Evolutionary conservation across 2,113 vertebrate genomes (phyloP).

Genomic region (Excalfactoria chinensis): DNA sequence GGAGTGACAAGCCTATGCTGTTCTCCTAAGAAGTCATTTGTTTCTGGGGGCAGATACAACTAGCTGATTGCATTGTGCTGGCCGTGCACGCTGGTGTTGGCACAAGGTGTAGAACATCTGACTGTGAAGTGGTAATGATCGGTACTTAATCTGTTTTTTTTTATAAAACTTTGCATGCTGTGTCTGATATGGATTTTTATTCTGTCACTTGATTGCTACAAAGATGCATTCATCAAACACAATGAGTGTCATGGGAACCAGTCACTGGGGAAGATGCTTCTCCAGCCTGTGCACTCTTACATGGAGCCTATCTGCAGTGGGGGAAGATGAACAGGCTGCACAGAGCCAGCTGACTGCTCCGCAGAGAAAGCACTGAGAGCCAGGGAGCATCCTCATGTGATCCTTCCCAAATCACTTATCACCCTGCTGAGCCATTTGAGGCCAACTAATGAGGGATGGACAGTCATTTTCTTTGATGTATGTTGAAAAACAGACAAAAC

Average conservation of each 20-base stretch:
- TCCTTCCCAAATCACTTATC: background rate
- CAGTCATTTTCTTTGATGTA: background rate
- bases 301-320: background rate
- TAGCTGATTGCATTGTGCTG: slow-evolving; percentile 36
- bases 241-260: background rate
- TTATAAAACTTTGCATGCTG: background rate
- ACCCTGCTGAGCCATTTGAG: background rate
- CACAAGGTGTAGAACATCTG: background rate
- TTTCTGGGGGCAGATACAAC: background rate
- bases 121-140: slow-evolving; percentile 15
- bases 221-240: background rate
- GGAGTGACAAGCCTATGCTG: background rate
- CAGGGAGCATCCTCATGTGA: background rate
- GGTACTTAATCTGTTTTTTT: slow-evolving; percentile 2
- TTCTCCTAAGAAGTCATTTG: slow-evolving; percentile 7
- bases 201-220: background rate
- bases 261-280: background rate
- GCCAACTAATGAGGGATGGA: background rate
- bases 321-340: background rate
- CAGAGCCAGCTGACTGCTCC: background rate
- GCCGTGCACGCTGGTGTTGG: background rate
- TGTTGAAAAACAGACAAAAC: background rate
- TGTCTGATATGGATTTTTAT: background rate
- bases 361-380: background rate
- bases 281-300: background rate